Evolutionary conservation across 1,140 invertebrate genomes (phyloP).

Genomic region (Drosophila virilis): DNA sequence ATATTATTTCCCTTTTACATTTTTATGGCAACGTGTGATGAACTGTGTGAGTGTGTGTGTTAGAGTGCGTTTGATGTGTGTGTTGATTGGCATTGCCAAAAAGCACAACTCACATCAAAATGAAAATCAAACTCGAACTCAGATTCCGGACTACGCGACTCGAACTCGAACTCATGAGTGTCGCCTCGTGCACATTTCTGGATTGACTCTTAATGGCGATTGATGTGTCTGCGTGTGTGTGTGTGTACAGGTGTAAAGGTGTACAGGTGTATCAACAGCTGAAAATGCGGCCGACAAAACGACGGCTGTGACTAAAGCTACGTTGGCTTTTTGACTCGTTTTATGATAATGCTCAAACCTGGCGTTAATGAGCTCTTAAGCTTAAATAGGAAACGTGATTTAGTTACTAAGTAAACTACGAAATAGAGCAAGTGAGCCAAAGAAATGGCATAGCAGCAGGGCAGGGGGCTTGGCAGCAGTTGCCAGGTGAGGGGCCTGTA

Average conservation of each 20-base stretch:
- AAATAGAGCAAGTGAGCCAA: conserved; percentile 8
- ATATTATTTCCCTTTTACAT: conserved; percentile 83
- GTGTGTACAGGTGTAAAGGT: background rate
- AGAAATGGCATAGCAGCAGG: background rate
- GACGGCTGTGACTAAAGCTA: conserved; percentile 39
- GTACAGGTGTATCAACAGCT: conserved; percentile 27
- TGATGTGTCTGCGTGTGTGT: conserved; percentile 55
- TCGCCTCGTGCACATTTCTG: conserved; percentile 72
- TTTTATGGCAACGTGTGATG: conserved; percentile 80
- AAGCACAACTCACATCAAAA: conserved; percentile 65
- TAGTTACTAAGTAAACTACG: conserved; percentile 80
- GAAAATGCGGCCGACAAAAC: conserved; percentile 35
- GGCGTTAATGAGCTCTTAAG: conserved; percentile 83
- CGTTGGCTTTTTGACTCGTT: conserved; percentile 58
- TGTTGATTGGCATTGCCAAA: conserved; percentile 70
- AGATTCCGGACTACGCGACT: background rate
- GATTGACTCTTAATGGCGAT: conserved; percentile 83
- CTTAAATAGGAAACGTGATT: conserved; percentile 83
- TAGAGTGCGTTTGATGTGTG: conserved; percentile 72
- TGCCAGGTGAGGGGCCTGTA: conserved; percentile 18
- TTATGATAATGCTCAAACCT: conserved; percentile 80
- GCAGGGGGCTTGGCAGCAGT: background rate
- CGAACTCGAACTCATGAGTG: conserved; percentile 42
- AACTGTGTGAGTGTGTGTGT: conserved; percentile 12
- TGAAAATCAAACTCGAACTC: conserved; percentile 25